Base-by-base conservation (phyloP, 2,888 invertebrate genomes). In the Protophormia terraenovae region DNA sequence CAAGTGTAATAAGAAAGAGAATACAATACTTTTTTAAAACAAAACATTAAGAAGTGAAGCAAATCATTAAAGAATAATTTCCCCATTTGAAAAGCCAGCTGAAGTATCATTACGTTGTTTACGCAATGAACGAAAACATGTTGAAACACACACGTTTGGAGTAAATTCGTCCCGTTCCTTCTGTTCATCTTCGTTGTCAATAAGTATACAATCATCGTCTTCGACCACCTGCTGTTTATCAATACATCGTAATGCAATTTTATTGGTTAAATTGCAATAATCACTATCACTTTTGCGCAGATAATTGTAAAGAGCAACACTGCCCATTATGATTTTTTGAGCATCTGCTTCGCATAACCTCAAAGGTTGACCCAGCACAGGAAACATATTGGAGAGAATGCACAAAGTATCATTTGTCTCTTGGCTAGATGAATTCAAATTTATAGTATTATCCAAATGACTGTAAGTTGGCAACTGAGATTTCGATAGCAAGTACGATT, bases 291-390 rank as follows among this genome's bases (percentile, higher is more conserved):
- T 91, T 86, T 91, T 92, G 14, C 91, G 91, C 88, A 92, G 88
- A 84, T 91, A 92, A 87, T 92, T 92, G 71, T 91, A 91, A 7
- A 92, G 85, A n/a, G 92, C 91, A 79, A 91, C 90, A 86, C 91
- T 91, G 82, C 92, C 92, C 3, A 92, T 84, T 1, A 91, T 91
- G 14, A 92, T 91, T 83, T 92, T 91, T 55, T 89, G 89, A 35
- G 91, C 91, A 86, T 91, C 91, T 53, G 90, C 90, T 77, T 90
- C 89, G 80, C 91, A 91, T 45, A 92, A 88, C 66, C 91, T 89
- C 79, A 92, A 86, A 16, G 92, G 92, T 60, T 90, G 90, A 32
- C 90, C 90, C 72, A 92, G 86, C 66, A 92, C 91, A 4, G 92
- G 92, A 72, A 92, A 92, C 86, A 91, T 90, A 62, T 92, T 92